Evolutionary conservation across 2,113 vertebrate genomes (phyloP).

Genomic region (Neodontobutis hainanensis): DNA sequence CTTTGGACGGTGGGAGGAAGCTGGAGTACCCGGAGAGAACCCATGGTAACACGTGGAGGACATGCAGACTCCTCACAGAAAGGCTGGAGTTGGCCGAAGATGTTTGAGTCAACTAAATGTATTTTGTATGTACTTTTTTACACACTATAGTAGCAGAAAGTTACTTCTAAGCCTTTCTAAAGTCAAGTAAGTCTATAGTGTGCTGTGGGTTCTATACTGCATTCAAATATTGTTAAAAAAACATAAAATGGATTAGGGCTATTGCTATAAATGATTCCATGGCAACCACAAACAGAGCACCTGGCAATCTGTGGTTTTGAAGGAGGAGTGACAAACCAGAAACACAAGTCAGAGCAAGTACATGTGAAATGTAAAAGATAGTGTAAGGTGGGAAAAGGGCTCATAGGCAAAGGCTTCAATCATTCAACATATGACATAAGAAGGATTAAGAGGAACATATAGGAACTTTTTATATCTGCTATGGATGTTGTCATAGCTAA

Average conservation of each 20-base stretch:
- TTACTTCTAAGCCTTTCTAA: too few species aligned
- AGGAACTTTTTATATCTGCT: background rate
- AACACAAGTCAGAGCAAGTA: conserved; percentile 35
- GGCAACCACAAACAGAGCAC: background rate
- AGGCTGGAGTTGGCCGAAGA: too few species aligned
- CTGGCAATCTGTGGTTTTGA: conserved; percentile 5
- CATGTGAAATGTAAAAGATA: conserved; percentile 1
- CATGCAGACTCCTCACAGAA: too few species aligned
- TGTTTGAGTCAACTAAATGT: too few species aligned
- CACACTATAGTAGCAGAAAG: too few species aligned
- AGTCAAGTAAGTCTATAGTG: too few species aligned
- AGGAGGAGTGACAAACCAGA: conserved; percentile 6
- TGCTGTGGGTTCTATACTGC: background rate
- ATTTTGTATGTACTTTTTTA: too few species aligned
- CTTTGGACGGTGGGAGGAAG: too few species aligned
- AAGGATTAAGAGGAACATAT: background rate
- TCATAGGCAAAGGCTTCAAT: conserved; percentile 6
- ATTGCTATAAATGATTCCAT: background rate
- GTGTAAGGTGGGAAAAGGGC: conserved; percentile 12
- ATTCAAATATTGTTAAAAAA: background rate
- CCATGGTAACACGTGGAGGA: too few species aligned
- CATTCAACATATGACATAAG: conserved; percentile 12
- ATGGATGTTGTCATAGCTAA: too few species aligned
- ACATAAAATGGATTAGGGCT: too few species aligned
- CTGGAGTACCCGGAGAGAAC: too few species aligned